Evolutionary conservation across 2,113 vertebrate genomes (phyloP), one percentile per base, ranked within the genome.

Genomic region (Benitochromis conjunctus): DNA sequence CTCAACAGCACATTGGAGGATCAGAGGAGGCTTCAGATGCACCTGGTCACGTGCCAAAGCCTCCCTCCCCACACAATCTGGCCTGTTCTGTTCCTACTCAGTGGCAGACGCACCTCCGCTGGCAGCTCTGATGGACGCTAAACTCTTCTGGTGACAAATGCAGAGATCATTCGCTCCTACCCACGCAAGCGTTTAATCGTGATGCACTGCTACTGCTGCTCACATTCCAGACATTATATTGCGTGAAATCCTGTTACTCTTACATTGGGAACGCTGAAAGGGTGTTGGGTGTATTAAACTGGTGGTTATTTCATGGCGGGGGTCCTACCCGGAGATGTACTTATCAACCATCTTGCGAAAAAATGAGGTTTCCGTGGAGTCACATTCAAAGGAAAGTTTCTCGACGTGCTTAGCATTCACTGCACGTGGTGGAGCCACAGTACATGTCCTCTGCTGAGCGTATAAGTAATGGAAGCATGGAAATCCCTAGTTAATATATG

Each of bases 21-120:
- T 94, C 93, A 94, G 93, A 94, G 84, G 87, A 91, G 90, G 93
- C 93, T 94, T 94, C 91, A 85, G 91, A 95, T 92, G 86, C 86
- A 89, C 87, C 93, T 95, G 93, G 92, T 94, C 92, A 89, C 66
- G 74, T 92, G 93, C 93, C 93, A 94, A 86, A 86, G 92, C 91
- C 91, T 84, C 89, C 90, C 88, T 86, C 91, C 89, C 91, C 86
- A 88, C 94, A 89, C 95, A 96, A 95, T 96, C 95, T 96, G 95
- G 94, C 92, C 95, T 86, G 90, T 93, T 96, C 94, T 93, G 91
- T 92, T 90, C 92, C 91, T 87, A 86, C 92, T 91, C 92, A 78
- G 94, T 89, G 92, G 90, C 92, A 94, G 94, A 94, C 92, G 93
- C 91, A 91, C 90, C 91, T 92, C 93, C 86, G 83, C 90, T 91